Evolutionary conservation across 2,113 vertebrate species (phyloP), one percentile per base, ranked within the genome.

Genomic region (Grus americana): DNA sequence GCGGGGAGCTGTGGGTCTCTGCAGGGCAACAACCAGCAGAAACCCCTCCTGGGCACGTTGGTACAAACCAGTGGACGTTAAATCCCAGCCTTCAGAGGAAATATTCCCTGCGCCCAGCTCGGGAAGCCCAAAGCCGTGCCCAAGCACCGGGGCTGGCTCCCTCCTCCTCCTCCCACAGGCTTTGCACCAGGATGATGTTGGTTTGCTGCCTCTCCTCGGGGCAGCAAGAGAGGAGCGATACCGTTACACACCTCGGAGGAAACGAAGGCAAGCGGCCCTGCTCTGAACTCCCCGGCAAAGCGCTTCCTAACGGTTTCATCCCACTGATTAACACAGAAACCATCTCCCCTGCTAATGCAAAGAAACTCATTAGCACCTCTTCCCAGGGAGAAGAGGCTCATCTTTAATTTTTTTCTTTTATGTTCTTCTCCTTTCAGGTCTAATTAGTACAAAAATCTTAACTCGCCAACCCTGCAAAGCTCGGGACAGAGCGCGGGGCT

Each of bases 281-380:
- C 86, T 70, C 86, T 11, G 67, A 92, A 29, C 86, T 46, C 49
- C 4, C 15, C 81, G 26, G 13, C 27, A 68, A 74, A 85, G 52
- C 4, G 0, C 70, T 73, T 62, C 66, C 67, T 14, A 2, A 17
- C 1, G 4, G 63, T 2, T 66, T n/a, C 82, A 34, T 42, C 38
- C 42, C 83, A 32, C 72, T 24, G 75, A 74, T 42, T 8, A 70
- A 10, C 18, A 2, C 90, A 54, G 79, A 55, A 90, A 11, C 50
- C 92, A 12, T 47, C 90, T 38, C 86, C 81, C 47, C 86, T 46
- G 79, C 79, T 57, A 55, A 74, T 0, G 59, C 50, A 20, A 59
- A 88, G 95, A 2, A 57, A 68, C 86, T 96, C 88, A 81, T 93
- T 93, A 97, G 89, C 73, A 70, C 94, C 54, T 94, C 78, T 65